phyloP scores from a whole-genome alignment of 2,113 vertebrate genomes.

The Potamarius usumacintae region DNA sequence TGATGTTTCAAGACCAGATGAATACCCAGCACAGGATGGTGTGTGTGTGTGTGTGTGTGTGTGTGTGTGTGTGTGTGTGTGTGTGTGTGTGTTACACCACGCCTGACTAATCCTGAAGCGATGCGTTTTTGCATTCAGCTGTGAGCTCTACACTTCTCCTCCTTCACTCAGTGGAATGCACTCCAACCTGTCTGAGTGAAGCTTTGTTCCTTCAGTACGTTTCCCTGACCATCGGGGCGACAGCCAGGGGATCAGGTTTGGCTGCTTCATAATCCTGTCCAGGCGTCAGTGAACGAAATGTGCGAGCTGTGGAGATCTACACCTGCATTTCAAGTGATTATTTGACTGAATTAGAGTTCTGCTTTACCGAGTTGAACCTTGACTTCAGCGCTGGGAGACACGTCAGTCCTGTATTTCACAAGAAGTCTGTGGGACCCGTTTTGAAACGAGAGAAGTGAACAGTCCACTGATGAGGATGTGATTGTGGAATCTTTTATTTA shows the following conservation, averaged over 20 bases:
- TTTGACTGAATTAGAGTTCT: not conserved
- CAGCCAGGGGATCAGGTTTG: slow-evolving; percentile 40
- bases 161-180: slow-evolving; percentile 42
- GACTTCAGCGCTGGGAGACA: slow-evolving; percentile 26
- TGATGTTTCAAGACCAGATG: not conserved
- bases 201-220: slow-evolving; percentile 17
- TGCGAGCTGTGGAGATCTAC: not conserved
- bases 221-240: not conserved
- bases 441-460: not conserved
- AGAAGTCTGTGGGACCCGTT: not conserved
- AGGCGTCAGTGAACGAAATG: not conserved
- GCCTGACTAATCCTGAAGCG: not conserved
- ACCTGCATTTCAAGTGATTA: not conserved
- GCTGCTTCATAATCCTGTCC: slow-evolving; percentile 28
- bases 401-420: not conserved
- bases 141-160: not conserved
- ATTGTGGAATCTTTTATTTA: not conserved
- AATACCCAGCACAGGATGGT: too few species aligned
- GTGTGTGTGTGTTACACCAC: not conserved
- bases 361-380: slow-evolving; percentile 8
- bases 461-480: slow-evolving; percentile 2
- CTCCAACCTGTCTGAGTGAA: slow-evolving; percentile 37
- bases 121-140: not conserved
- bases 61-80: too few species aligned
- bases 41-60: too few species aligned